Conservation (phyloP, 2,888 invertebrate species). For the Eurytoma adleriae region DNA sequence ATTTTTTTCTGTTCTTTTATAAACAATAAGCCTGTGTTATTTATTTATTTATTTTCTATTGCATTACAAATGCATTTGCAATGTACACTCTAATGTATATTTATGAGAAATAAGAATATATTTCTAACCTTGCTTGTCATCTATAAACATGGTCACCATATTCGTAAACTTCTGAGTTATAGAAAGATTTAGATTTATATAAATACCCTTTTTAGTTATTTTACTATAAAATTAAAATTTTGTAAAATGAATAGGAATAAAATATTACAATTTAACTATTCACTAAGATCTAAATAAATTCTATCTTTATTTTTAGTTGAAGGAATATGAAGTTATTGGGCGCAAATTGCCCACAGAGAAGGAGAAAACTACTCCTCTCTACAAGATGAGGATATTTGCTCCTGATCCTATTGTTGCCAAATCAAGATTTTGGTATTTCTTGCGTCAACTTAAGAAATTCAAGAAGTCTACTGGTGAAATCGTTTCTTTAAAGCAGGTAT, state of each 20-base stretch:
- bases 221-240: neutral
- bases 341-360: constrained; percentile 97
- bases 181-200: neutral
- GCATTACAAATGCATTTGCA: neutral
- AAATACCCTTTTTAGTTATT: too few species aligned
- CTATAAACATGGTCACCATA: neutral
- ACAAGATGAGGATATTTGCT: constrained; percentile 99
- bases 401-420: constrained; percentile 98
- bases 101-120: neutral
- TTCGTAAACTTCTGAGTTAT: neutral
- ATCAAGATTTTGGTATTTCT: constrained; percentile 99
- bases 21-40: neutral
- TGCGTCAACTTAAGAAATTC: constrained; percentile 97
- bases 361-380: constrained; percentile 95
- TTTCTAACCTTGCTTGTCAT: constrained; percentile 1
- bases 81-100: neutral
- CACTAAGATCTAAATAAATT: constrained; percentile 5
- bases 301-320: constrained; percentile 82
- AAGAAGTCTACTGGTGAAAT: constrained; percentile 99
- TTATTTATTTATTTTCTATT: neutral
- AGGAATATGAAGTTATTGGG: constrained; percentile 98
- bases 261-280: neutral
- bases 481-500: constrained; percentile 87
- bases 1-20: neutral
- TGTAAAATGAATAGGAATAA: neutral